Percentiles rank a stretch among this genome's conserved stretches.
These are phyloP conservation scores for Julus scandinavius DNA, from an alignment of 2,888 invertebrate genomes.

Conservation along the genomic window DNA sequence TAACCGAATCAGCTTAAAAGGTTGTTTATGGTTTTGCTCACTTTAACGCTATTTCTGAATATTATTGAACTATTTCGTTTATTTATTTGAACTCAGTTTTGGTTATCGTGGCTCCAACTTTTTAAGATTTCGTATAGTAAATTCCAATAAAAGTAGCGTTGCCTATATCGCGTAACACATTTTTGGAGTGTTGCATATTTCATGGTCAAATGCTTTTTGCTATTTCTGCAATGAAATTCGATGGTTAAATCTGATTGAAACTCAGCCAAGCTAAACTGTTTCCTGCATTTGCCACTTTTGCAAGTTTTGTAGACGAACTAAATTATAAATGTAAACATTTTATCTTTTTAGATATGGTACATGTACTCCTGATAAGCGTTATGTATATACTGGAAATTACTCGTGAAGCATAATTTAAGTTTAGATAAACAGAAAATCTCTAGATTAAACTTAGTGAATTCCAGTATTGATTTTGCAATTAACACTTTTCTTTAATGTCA, in stretches of 20 bases:
- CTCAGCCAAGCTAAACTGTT: background rate
- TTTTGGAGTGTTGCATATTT: background rate
- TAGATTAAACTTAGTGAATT: background rate
- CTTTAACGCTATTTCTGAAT: conserved; percentile 12
- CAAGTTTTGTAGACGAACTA: background rate
- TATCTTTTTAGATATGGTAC: background rate
- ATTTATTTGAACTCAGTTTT: background rate
- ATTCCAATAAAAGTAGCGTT: background rate
- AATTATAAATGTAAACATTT: background rate
- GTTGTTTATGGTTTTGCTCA: conserved; percentile 1
- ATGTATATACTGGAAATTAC: background rate
- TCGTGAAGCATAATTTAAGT: background rate
- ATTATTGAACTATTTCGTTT: conserved; percentile 6
- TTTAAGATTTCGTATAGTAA: background rate
- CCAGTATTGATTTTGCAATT: background rate
- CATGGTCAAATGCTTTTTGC: background rate
- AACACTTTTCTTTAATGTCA: background rate
- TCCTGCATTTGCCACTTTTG: background rate
- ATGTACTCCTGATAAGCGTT: background rate
- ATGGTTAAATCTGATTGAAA: background rate
- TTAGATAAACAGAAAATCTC: background rate
- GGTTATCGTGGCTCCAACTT: background rate
- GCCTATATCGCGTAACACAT: background rate
- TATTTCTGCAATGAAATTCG: background rate
- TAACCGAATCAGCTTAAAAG: conserved; percentile 10